Base-by-base conservation (phyloP, 2,888 invertebrate species). In the Gymnocheta viridis region DNA sequence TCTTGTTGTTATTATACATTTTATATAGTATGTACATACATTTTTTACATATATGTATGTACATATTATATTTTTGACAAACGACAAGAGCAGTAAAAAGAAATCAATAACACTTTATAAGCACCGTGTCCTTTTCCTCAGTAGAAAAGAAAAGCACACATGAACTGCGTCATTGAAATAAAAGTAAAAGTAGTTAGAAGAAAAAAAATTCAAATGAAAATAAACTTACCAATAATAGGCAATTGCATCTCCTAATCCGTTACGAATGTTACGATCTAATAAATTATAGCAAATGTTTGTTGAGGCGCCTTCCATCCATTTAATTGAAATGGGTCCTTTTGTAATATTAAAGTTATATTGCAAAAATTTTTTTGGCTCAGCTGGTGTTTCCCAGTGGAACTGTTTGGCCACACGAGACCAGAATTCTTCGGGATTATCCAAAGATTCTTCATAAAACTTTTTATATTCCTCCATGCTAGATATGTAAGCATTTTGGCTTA, bases 231-330 rank as follows among this genome's bases (percentile, higher is more conserved):
- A 99, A 91, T 97, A 98, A 93, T 95, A 99, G 22, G 98, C 98
- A 85, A 98, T 94, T 91, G 96, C 97, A 88, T 98, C 97, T 32
- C 98, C 98, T 85, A 96, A 93, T 17, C 98, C 98, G 87, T 95
- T 96, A 89, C 96, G 94, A 73, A 99, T 95, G 92, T 98, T 97
- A 85, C 97, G 94, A 92, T 99, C 99, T 87, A 99, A 93, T 69
- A 97, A 94, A 93, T 99, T 99, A 93, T 98, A 99, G 91, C 97
- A 97, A 86, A 99, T 95, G 92, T 99, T 99, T 49, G 99, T 99
- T 44, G 96, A 95, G 4, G 97, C 97, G 10, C 98, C 99, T 89
- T 97, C 96, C 95, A 99, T 95, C 97, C 98, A 99, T 92, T 97
- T 97, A 58, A 98, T 96, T 88, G 94, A 96, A 87, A 99, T 95